Evolutionary conservation across 2,888 invertebrate genomes (phyloP).

Genomic region (Dolomedes plantarius): DNA sequence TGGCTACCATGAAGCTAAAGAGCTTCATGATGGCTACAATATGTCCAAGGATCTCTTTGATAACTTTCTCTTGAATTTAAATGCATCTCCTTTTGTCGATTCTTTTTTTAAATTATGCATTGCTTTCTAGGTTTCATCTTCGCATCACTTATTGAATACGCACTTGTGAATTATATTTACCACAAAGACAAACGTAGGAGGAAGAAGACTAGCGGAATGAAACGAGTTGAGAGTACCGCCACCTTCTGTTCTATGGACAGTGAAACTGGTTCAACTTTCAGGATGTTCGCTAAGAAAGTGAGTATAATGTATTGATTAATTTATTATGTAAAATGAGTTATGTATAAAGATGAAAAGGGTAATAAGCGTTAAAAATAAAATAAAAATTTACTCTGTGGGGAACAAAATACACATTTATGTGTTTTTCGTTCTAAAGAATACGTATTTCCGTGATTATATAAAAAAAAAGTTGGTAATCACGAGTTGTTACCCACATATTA

Average conservation of each 20-base stretch:
- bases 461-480: no score
- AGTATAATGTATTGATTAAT: neutral
- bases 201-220: constrained; percentile 51
- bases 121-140: constrained; percentile 72
- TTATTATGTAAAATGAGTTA: neutral
- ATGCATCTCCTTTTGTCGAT: no score
- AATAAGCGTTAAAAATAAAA: no score
- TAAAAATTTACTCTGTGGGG: no score
- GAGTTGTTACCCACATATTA: no score
- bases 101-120: neutral
- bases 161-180: constrained; percentile 73
- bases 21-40: no score
- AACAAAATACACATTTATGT: no score
- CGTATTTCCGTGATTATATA: no score
- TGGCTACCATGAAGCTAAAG: no score
- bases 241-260: constrained; percentile 63
- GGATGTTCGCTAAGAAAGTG: constrained; percentile 61
- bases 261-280: constrained; percentile 38
- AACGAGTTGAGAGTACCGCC: constrained; percentile 55
- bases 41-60: no score
- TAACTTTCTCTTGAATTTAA: no score
- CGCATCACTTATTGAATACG: constrained; percentile 73
- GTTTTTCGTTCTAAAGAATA: no score
- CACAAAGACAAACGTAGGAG: constrained; percentile 72
- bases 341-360: neutral